Evolutionary conservation across 2,113 vertebrate genomes (phyloP).

Genomic region (Malurus cyaneus): DNA sequence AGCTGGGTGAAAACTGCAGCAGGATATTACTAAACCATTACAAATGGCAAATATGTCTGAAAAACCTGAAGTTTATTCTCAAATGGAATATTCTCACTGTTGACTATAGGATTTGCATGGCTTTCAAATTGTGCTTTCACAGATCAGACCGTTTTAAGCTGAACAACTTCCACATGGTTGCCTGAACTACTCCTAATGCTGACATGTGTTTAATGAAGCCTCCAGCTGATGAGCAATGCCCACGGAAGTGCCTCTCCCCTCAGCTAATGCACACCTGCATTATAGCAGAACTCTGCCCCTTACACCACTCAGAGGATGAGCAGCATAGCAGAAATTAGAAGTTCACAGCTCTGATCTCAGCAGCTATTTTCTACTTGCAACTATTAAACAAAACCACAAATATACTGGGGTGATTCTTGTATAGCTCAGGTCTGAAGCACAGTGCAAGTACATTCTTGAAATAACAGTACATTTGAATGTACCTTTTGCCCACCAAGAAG

Average conservation of each 20-base stretch:
- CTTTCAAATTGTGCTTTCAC: background rate
- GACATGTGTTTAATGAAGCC: background rate
- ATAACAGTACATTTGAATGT: background rate
- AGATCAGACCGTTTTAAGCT: background rate
- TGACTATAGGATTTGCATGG: background rate
- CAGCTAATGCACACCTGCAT: rapidly evolving
- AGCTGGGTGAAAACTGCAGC: background rate
- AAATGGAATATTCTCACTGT: background rate
- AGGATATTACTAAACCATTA: background rate
- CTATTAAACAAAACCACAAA: background rate
- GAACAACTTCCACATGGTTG: background rate
- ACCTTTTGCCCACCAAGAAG: background rate
- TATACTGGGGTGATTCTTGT: background rate
- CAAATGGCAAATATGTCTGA: background rate
- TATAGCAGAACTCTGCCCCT: background rate
- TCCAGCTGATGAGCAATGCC: background rate
- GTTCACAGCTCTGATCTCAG: background rate
- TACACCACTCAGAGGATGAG: background rate
- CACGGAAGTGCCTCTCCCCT: background rate
- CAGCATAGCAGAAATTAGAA: background rate
- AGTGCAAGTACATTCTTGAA: background rate
- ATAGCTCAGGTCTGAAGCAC: background rate
- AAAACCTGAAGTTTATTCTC: background rate
- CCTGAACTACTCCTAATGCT: background rate
- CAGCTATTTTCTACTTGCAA: background rate